Evolutionary conservation across 1,140 invertebrate genomes (phyloP).

Genomic region (Cryptotermes secundus): DNA sequence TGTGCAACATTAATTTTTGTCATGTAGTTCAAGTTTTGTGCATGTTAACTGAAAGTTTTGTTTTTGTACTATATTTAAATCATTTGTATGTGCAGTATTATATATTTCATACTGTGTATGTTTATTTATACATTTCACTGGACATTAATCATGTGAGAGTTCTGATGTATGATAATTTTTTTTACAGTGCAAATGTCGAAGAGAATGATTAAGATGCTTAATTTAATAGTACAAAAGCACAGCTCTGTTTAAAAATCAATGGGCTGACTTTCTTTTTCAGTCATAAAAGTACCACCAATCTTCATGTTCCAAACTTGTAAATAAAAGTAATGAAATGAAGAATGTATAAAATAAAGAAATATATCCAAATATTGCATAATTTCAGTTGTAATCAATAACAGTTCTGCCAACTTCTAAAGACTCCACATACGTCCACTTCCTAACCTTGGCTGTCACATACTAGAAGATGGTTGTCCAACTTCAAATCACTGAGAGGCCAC

Average conservation of each 20-base stretch:
- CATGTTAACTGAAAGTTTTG: neutral
- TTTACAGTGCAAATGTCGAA: neutral
- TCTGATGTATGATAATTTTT: neutral
- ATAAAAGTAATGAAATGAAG: neutral
- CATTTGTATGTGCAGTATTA: neutral
- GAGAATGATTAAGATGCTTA: neutral
- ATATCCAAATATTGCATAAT: neutral
- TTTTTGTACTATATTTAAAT: neutral
- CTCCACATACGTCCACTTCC: too few species aligned
- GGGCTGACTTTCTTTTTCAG: neutral
- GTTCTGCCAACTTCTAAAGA: too few species aligned
- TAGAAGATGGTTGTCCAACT: too few species aligned
- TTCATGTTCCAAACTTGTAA: neutral
- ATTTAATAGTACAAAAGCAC: neutral
- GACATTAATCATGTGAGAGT: neutral
- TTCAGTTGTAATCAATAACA: too few species aligned
- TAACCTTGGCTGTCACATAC: too few species aligned
- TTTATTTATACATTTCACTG: slow-evolving; percentile 1
- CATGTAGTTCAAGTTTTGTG: neutral
- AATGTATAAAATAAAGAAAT: neutral
- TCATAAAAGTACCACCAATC: neutral
- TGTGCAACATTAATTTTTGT: neutral
- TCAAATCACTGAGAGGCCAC: too few species aligned
- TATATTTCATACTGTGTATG: slow-evolving; percentile 12
- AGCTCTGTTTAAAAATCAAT: neutral